Base-by-base conservation (phyloP, 2,797 vertebrate genomes). In the Halcyon leucocephala region DNA sequence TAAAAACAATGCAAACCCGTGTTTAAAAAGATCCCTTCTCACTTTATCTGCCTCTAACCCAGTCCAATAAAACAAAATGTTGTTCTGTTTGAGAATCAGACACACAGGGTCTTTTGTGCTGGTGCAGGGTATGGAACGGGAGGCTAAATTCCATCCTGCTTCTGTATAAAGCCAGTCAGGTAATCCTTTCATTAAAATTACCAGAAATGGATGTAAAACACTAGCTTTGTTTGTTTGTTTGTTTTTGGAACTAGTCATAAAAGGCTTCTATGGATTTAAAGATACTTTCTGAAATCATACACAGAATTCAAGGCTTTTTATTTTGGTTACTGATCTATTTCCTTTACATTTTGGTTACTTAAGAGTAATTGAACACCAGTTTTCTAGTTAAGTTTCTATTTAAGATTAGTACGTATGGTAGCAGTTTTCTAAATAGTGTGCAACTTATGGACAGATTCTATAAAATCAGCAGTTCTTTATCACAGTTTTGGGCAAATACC, bases 51-150 rank as follows among this genome's bases (percentile, higher is more conserved):
- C 61, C 74, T 95, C 89, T 66, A 89, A 55, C 29, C 18, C 7
- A 21, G 61, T 60, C 44, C 93, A 91, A 5, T 88, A 92, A 88
- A 80, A 3, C 87, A 26, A 76, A 80, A 52, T 69, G n/a, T 60
- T 84, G 82, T 89, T 66, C 71, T 81, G 6, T 58, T 37, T 4
- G 16, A 54, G 65, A 83, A 21, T 55, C 51, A 42, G 65, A 86
- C 41, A 93, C 69, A 94, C 10, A 14, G 73, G 62, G 57, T 88
- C 79, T 96, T 89, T 54, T 91, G 90, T 93, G 91, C 94, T 97
- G 94, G 92, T 86, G 44, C 37, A 44, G 52, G 28, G 44, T 87
- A 14, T 80, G 58, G 39, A 90, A 69, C 46, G 44, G 70, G 57
- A 89, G 70, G n/a, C 16, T 65, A 58, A 92, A 79, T 84, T 88